Conservation (phyloP, 37 sponge, comb jelly and placozoan species). For the Aplysina aerophoba region DNA sequence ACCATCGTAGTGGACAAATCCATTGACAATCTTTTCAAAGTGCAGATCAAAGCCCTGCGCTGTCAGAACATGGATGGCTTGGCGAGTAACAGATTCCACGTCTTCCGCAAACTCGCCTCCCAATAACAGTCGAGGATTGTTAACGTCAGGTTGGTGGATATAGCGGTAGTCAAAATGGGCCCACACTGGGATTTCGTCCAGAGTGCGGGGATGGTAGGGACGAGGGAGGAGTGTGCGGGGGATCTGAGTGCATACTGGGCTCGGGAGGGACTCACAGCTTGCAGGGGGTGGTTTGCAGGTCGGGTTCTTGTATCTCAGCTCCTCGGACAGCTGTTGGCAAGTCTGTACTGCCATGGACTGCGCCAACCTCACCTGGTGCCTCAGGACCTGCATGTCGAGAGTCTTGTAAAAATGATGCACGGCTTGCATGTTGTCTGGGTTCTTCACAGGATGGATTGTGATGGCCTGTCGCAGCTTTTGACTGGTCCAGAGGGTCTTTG, state of each 20-base stretch:
- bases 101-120: slow-evolving; percentile 27
- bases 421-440: slow-evolving; percentile 28
- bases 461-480: slow-evolving; percentile 28
- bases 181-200: slow-evolving; percentile 34
- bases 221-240: slow-evolving; percentile 7
- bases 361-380: not conserved
- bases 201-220: not conserved
- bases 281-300: slow-evolving; percentile 6
- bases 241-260: not conserved
- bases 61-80: slow-evolving; percentile 20
- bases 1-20: slow-evolving; percentile 66
- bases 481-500: slow-evolving; percentile 36
- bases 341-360: slow-evolving; percentile 10
- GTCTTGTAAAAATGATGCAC: slow-evolving; percentile 55
- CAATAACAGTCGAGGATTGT: not conserved
- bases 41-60: slow-evolving; percentile 26
- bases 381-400: slow-evolving; percentile 26
- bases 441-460: slow-evolving; percentile 40
- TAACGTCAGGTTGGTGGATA: slow-evolving; percentile 23
- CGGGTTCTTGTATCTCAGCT: slow-evolving; percentile 13
- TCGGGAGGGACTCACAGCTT: slow-evolving; percentile 14
- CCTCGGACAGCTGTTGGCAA: slow-evolving; percentile 2
- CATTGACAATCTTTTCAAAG: slow-evolving; percentile 59
- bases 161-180: slow-evolving; percentile 36
- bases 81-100: slow-evolving; percentile 9